Conservation (phyloP, 1,140 invertebrate genomes). For the Brachionus rubens region DNA sequence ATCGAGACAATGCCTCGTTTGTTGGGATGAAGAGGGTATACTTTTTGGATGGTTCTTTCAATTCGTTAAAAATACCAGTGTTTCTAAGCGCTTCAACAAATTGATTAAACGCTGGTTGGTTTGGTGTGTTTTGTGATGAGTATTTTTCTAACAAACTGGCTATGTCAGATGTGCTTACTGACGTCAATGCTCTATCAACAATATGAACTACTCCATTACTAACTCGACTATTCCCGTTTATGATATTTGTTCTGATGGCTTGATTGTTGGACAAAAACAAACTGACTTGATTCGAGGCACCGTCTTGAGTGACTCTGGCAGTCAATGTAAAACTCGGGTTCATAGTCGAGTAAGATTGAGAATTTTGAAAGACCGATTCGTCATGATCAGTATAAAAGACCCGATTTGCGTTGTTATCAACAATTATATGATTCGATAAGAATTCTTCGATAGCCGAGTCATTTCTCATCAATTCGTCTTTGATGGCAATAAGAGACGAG, state of each 20-base stretch:
- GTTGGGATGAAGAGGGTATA: slow-evolving; percentile 43
- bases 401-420: slow-evolving; percentile 13
- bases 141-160: slow-evolving; percentile 8
- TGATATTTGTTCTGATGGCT: neutral
- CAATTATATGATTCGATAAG: slow-evolving; percentile 23
- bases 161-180: neutral
- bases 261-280: neutral
- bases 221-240: slow-evolving; percentile 29
- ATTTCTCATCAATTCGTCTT: slow-evolving; percentile 8
- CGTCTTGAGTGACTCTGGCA: neutral
- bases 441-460: slow-evolving; percentile 25
- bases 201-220: slow-evolving; percentile 41
- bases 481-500: slow-evolving; percentile 6
- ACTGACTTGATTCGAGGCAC: neutral
- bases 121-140: neutral
- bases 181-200: slow-evolving; percentile 3
- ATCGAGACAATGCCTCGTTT: slow-evolving; percentile 13
- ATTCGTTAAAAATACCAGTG: slow-evolving; percentile 29
- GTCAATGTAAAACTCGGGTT: slow-evolving; percentile 11
- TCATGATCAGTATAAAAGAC: slow-evolving; percentile 32
- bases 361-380: neutral
- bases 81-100: slow-evolving; percentile 27
- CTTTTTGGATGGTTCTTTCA: neutral
- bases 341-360: slow-evolving; percentile 29
- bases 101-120: slow-evolving; percentile 25